Base-by-base conservation (phyloP, 2,113 vertebrate species). In the Equus quagga region DNA sequence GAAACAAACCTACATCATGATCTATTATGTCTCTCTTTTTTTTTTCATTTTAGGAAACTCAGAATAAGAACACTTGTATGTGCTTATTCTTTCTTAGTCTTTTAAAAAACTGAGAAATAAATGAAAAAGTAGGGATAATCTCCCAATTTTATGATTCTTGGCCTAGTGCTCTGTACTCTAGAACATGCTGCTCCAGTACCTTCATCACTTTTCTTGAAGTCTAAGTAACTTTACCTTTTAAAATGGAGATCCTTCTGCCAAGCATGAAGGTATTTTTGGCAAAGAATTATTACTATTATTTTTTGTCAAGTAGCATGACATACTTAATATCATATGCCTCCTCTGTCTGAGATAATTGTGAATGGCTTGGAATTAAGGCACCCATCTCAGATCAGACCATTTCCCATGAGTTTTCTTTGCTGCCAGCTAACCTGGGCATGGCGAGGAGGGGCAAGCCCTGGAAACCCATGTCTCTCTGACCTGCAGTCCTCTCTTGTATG, bases 331-430 rank as follows among this genome's bases (percentile, higher is more conserved):
- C 3, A 11, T 21, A 13, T 33, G 5, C n/a, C n/a, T 58, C 58
- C 15, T 87, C 28, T 89, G 9, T 67, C 41, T 76, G 62, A 89
- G 58, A 49, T 36, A n/a, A 72, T 73, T 82, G 65, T 67, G 26
- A 89, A 76, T 62, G 33, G 44, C 49, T 80, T 94, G 60, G 46
- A 58, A 93, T 94, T 86, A 62, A 91, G 56, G 87, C 64, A 58
- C 4, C 13, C 75, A 94, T 96, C 26, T 84, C 13, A 24, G 6
- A 75, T 81, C 41, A 54, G 65, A 69, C 11, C 15, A 49, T 94
- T 88, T 60, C 21, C 54, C 33, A 31, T 18, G 80, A 91, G 58
- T 28, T 54, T 87, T 67, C 62, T 80, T 87, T 84, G 44, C 12
- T 84, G 21, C n/a, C 36, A 46, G n/a, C 12, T 84, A 33, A 79